Conservation (phyloP, 2,888 invertebrate species). For the Fragum sueziense region DNA sequence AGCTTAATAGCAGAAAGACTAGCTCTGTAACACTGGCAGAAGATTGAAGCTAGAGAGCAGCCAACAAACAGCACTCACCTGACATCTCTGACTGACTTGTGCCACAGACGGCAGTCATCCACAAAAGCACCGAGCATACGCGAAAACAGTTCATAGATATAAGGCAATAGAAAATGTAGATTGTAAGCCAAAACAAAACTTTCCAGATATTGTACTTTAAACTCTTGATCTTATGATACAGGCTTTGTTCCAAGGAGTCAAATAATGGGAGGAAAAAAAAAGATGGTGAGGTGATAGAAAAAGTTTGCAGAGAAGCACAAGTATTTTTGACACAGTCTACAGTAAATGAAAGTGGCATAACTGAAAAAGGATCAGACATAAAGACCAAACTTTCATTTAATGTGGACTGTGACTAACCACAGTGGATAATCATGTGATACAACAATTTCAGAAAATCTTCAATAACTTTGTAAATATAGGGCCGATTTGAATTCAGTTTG, state of each 20-base stretch:
- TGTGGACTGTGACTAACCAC: too few relatives aligned
- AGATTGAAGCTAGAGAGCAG: constrained; percentile 1
- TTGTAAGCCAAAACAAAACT: not conserved
- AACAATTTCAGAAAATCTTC: too few relatives aligned
- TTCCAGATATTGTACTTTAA: constrained; percentile 2
- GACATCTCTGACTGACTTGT: constrained; percentile 58
- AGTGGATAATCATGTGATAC: too few relatives aligned
- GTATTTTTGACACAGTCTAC: too few relatives aligned
- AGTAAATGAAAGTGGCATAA: too few relatives aligned
- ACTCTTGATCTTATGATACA: constrained; percentile 3
- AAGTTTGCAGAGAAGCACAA: not conserved
- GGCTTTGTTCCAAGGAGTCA: constrained; percentile 59
- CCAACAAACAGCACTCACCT: constrained; percentile 56
- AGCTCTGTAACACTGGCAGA: too few relatives aligned
- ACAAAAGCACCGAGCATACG: constrained; percentile 7
- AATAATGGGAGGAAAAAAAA: constrained; percentile 16
- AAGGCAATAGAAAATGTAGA: not conserved
- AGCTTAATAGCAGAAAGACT: not conserved
- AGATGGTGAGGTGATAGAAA: constrained; percentile 23
- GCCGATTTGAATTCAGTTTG: too few relatives aligned
- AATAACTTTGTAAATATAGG: too few relatives aligned
- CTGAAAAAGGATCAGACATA: too few relatives aligned
- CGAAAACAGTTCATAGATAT: not conserved
- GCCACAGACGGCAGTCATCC: not conserved
- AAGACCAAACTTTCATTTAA: too few relatives aligned